A percentile compares a stretch with the other conserved stretches of the same genome.
phyloP scores from a whole-genome alignment of 2,797 vertebrate species.

The Hyperoplus lanceolatus region DNA sequence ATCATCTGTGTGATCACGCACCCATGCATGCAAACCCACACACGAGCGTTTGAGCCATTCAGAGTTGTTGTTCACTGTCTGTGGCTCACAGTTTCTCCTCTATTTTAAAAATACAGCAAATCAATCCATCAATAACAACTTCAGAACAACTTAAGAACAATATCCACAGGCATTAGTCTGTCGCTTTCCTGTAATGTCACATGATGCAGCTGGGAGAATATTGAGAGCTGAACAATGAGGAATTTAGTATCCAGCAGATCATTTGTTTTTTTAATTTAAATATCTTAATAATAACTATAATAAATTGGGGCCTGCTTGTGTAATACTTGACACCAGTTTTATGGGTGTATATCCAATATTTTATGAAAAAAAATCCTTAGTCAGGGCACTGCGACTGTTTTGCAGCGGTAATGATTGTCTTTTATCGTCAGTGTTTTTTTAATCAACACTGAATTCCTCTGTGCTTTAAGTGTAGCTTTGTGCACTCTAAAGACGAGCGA shows the following conservation, averaged over 20 bases:
- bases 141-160: slow-evolving; percentile 32
- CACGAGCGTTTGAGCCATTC: slow-evolving; percentile 50
- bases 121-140: slow-evolving; percentile 49
- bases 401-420: slow-evolving; percentile 27
- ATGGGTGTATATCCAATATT: slow-evolving; percentile 34
- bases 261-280: slow-evolving; percentile 37
- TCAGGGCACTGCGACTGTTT: slow-evolving; percentile 24
- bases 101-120: slow-evolving; percentile 50
- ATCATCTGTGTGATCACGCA: slow-evolving; percentile 54
- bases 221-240: slow-evolving; percentile 33
- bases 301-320: slow-evolving; percentile 22
- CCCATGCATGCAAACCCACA: slow-evolving; percentile 27
- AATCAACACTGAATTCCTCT: slow-evolving; percentile 17
- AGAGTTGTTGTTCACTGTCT: slow-evolving; percentile 37
- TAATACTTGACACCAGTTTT: slow-evolving; percentile 41
- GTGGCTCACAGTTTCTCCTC: slow-evolving; percentile 30
- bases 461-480: slow-evolving; percentile 13
- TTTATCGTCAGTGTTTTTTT: slow-evolving; percentile 20
- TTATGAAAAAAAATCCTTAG: slow-evolving; percentile 27
- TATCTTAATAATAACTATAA: slow-evolving; percentile 22
- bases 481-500: slow-evolving; percentile 17
- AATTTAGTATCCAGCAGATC: slow-evolving; percentile 13
- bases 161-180: slow-evolving; percentile 40
- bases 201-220: slow-evolving; percentile 31
- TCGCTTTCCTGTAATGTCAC: slow-evolving; percentile 34